Evolutionary conservation across 2,888 invertebrate species (phyloP), one percentile per base, ranked within the genome.

Genomic region (Ichneumoninae sp.): DNA sequence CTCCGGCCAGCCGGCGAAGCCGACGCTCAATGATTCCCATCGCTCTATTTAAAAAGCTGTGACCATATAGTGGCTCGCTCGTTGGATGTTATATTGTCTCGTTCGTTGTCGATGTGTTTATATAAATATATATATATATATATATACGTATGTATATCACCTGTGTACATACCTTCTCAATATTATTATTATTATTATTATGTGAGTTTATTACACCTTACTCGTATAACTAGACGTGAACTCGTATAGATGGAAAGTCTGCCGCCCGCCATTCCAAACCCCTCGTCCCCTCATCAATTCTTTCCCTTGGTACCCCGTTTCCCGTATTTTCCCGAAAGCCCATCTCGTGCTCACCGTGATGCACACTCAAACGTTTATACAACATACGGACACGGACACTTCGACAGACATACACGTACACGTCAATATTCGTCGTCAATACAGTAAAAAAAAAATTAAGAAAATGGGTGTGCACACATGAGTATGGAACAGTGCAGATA

Each of bases 11-110:
- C 40, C 84, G 66, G 69, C 68, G 60, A 57, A 74, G 72, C 66
- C 68, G 84, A 80, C 76, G 82, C 79, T 76, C 79, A 80, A 82
- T 80, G 30, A 33, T 72, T 71, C 74, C 60, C 84, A 87, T 83
- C 89, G 92, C 91, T 92, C 91, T 91, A 91, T 91, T 86, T 83
- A 87, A 88, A 92, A 92, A 92, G 92, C 92, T 93, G 91, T 93
- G 91, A 93, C 92, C 91, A 93, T 93, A 93, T 93, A 93, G 93
- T 93, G 93, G 93, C 93, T 93, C 94, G 93, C 93, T 93, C 93
- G 93, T 93, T 93, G 92, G 92, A 93, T 93, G 93, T 89, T 86
- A 87, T 93, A 91, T 92, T 93, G 93, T 93, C 93, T 93, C 93
- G 93, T 93, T 93, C 93, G 93, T 93, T 93, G 92, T 93, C 93